Evolutionary conservation across 2,113 vertebrate species (phyloP).

Genomic region (Chaetura pelagica): DNA sequence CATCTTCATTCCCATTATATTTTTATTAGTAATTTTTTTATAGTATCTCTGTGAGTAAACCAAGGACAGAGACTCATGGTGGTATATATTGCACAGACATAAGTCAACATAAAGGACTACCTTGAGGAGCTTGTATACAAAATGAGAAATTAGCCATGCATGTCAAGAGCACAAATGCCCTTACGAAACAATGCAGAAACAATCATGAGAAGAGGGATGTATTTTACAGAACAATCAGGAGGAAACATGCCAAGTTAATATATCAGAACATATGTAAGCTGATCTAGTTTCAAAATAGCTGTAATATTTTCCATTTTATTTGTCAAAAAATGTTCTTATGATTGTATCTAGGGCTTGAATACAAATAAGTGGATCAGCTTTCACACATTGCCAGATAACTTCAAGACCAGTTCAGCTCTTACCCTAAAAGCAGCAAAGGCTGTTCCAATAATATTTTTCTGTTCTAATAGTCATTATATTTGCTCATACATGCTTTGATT

Average conservation of each 20-base stretch:
- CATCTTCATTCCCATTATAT: not conserved
- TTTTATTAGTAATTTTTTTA: not conserved
- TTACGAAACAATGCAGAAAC: not conserved
- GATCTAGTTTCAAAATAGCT: slow-evolving; percentile 37
- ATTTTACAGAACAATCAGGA: not conserved
- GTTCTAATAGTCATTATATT: slow-evolving; percentile 48
- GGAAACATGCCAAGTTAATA: slow-evolving; percentile 28
- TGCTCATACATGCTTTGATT: slow-evolving; percentile 29
- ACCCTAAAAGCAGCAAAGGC: slow-evolving; percentile 15
- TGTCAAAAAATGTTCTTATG: slow-evolving; percentile 18
- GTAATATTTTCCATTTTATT: slow-evolving; percentile 59
- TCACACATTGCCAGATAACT: slow-evolving; percentile 19
- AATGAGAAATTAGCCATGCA: not conserved
- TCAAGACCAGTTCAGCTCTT: not conserved
- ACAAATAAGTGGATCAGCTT: slow-evolving; percentile 18
- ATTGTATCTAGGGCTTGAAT: slow-evolving; percentile 12
- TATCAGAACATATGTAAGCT: slow-evolving; percentile 46
- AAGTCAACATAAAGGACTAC: not conserved
- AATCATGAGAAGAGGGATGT: not conserved
- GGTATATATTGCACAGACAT: not conserved
- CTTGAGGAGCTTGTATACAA: not conserved
- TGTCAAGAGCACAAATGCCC: not conserved
- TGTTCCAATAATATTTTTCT: slow-evolving; percentile 59
- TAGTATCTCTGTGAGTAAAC: not conserved
- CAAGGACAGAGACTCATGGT: not conserved